Evolutionary conservation across 2,797 vertebrate genomes (phyloP).

Genomic region (Lophius americanus): DNA sequence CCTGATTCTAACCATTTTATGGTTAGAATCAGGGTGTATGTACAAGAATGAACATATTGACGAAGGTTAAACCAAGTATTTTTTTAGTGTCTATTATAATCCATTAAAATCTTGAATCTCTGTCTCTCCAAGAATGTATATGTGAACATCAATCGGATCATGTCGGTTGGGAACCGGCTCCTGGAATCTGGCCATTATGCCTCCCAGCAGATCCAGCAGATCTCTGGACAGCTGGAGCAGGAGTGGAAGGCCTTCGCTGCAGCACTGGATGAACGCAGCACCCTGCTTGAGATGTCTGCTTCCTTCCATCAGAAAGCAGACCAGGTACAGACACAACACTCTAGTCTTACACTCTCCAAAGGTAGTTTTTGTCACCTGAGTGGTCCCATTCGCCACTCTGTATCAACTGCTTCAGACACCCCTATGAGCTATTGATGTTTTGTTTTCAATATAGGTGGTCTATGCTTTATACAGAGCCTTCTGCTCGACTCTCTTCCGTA

Average conservation of each 20-base stretch:
- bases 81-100: background rate
- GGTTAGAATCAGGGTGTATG: too few relatives aligned
- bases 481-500: background rate
- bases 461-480: background rate
- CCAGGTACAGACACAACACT: constrained; percentile 81
- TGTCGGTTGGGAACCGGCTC: constrained; percentile 96
- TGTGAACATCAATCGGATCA: constrained; percentile 99
- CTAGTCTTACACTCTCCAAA: background rate
- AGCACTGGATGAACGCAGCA: constrained; percentile 96
- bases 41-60: background rate
- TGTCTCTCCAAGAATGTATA: constrained; percentile 90
- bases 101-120: background rate
- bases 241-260: constrained; percentile 99
- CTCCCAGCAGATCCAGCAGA: constrained; percentile 98
- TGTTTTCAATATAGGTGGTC: background rate
- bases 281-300: constrained; percentile 96
- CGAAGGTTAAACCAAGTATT: background rate
- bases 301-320: constrained; percentile 98
- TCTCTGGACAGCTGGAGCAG: constrained; percentile 94
- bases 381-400: constrained; percentile 7
- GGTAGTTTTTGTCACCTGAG: constrained; percentile 34
- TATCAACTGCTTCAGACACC: constrained; percentile 10
- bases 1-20: background rate
- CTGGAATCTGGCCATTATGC: constrained; percentile 98
- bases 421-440: too few relatives aligned